A percentile compares a stretch with the other conserved stretches of the same genome.
Evolutionary conservation across 2,113 vertebrate species (phyloP).

Genomic region (Oncorhynchus keta): DNA sequence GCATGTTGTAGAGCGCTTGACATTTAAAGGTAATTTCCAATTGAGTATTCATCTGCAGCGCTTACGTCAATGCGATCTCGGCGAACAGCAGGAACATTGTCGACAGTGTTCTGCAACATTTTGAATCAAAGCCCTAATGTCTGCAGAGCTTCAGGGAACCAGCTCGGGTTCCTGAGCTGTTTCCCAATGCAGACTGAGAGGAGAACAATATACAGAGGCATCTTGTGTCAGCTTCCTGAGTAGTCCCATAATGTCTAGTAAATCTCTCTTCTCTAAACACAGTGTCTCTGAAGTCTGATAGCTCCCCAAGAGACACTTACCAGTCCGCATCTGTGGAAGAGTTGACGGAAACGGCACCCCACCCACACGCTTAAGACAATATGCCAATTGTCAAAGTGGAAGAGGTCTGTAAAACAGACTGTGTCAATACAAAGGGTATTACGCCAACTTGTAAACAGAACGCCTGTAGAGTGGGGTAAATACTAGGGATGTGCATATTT

Average conservation of each 20-base stretch:
- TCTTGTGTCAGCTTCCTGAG: constrained; percentile 4
- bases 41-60: too few relatives aligned
- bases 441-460: too few relatives aligned
- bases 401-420: neutral
- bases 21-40: too few relatives aligned
- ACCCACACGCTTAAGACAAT: neutral
- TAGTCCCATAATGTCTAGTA: neutral
- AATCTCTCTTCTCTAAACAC: constrained; percentile 7
- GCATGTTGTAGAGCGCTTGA: too few relatives aligned
- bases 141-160: neutral
- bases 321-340: neutral
- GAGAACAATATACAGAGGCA: neutral
- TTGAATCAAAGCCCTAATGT: neutral
- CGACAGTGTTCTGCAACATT: too few relatives aligned
- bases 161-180: neutral
- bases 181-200: neutral
- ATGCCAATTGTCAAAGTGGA: neutral
- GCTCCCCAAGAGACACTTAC: neutral
- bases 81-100: too few relatives aligned
- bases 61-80: too few relatives aligned
- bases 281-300: neutral
- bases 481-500: too few relatives aligned
- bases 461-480: too few relatives aligned
- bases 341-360: constrained; percentile 8
- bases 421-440: neutral